A percentile compares a stretch with the other conserved stretches of the same genome.
phyloP scores from a whole-genome alignment of 1,140 invertebrate species.

The Pachypsylla venusta region DNA sequence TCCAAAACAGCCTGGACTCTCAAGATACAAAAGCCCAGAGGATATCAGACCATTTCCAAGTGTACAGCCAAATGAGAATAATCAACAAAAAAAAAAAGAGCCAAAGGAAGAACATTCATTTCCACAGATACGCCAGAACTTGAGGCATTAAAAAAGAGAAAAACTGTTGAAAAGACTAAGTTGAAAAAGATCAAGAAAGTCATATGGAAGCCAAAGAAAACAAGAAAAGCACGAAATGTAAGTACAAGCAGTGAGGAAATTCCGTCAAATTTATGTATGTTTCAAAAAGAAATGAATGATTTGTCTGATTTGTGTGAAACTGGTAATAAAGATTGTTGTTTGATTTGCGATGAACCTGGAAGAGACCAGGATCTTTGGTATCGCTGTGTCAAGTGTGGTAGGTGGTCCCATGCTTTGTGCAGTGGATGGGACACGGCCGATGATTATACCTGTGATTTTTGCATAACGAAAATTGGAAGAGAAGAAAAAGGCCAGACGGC shows the following conservation, averaged over 20 bases:
- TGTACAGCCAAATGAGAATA: constrained; percentile 24
- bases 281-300: neutral
- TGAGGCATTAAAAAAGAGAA: neutral
- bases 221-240: neutral
- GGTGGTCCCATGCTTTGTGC: constrained; percentile 16
- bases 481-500: neutral
- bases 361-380: constrained; percentile 19
- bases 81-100: constrained; percentile 11
- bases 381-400: constrained; percentile 12
- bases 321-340: constrained; percentile 9
- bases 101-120: constrained; percentile 10
- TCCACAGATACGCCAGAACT: constrained; percentile 2
- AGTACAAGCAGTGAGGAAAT: neutral
- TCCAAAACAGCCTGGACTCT: neutral
- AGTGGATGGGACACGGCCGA: constrained; percentile 13
- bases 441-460: constrained; percentile 12
- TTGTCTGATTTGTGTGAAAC: neutral
- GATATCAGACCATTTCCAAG: constrained; percentile 25
- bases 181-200: neutral
- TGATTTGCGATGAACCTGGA: constrained; percentile 18
- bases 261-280: neutral
- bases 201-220: neutral
- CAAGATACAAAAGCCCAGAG: constrained; percentile 11
- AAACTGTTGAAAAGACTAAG: neutral
- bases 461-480: neutral